Evolutionary conservation across 2,888 invertebrate genomes (phyloP).

Genomic region (Synergus gifuensis): DNA sequence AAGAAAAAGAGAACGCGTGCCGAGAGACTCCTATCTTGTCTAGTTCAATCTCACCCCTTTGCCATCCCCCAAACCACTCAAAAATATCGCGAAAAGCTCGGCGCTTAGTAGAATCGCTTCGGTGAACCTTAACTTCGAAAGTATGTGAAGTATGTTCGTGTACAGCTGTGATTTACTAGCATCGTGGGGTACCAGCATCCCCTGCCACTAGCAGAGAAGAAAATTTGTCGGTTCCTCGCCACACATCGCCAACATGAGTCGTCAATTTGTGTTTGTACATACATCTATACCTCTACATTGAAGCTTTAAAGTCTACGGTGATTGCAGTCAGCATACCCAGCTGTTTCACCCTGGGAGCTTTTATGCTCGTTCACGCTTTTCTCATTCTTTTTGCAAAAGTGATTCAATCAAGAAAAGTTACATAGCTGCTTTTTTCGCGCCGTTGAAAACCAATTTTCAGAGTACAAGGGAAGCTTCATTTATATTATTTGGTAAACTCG

Average conservation of each 20-base stretch:
- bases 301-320: not conserved
- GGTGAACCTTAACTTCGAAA: slow-evolving; percentile 59
- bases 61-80: slow-evolving; percentile 44
- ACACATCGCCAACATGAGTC: slow-evolving; percentile 56
- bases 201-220: slow-evolving; percentile 52
- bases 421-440: not conserved
- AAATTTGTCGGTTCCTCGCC: slow-evolving; percentile 67
- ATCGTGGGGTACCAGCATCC: slow-evolving; percentile 54
- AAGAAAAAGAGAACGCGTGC: slow-evolving; percentile 48
- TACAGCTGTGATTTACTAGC: slow-evolving; percentile 70
- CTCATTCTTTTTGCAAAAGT: not conserved
- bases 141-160: slow-evolving; percentile 67
- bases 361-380: not conserved
- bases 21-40: slow-evolving; percentile 52
- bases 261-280: slow-evolving; percentile 56
- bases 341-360: not conserved
- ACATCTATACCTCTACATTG: not conserved
- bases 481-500: slow-evolving; percentile 8
- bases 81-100: slow-evolving; percentile 17
- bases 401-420: slow-evolving; percentile 1
- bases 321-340: not conserved
- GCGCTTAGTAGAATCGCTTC: slow-evolving; percentile 38
- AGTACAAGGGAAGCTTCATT: not conserved
- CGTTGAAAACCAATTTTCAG: not conserved
- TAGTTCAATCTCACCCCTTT: slow-evolving; percentile 52